phyloP scores from a whole-genome alignment of 2,797 vertebrate genomes.

The Diceros bicornis region DNA sequence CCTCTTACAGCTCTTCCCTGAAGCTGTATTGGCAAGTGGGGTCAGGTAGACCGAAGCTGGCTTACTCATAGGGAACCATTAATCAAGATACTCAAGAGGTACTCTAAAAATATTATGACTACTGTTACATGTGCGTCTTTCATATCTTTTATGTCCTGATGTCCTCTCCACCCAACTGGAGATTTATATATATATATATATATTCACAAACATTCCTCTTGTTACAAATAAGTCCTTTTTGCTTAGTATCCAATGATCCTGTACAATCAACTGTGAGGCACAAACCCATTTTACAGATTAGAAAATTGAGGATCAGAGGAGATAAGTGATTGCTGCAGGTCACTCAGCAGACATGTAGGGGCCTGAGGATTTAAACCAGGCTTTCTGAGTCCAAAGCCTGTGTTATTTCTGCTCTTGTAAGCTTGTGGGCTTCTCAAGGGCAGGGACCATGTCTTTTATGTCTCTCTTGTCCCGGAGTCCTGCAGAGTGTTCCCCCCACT shows the following conservation, averaged over 20 bases:
- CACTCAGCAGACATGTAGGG: background rate
- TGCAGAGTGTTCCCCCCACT: too few relatives aligned
- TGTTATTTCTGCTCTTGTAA: background rate
- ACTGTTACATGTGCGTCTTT: background rate
- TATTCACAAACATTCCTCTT: background rate
- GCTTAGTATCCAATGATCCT: background rate
- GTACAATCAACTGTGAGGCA: background rate
- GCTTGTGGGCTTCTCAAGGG: background rate
- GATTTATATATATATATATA: background rate
- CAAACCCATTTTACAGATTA: background rate
- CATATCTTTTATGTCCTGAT: background rate
- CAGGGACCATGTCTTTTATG: background rate
- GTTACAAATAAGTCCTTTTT: background rate
- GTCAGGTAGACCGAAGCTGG: background rate
- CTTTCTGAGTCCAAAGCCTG: background rate
- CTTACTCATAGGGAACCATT: background rate
- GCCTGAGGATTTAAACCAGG: background rate
- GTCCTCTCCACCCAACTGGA: background rate
- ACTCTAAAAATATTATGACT: background rate
- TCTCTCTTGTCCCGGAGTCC: background rate
- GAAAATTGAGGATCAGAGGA: background rate
- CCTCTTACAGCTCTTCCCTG: background rate
- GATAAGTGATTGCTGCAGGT: background rate
- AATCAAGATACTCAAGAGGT: background rate
- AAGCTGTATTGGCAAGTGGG: background rate